Base-by-base conservation (phyloP, 1,140 invertebrate genomes). In the Sitophilus oryzae region DNA sequence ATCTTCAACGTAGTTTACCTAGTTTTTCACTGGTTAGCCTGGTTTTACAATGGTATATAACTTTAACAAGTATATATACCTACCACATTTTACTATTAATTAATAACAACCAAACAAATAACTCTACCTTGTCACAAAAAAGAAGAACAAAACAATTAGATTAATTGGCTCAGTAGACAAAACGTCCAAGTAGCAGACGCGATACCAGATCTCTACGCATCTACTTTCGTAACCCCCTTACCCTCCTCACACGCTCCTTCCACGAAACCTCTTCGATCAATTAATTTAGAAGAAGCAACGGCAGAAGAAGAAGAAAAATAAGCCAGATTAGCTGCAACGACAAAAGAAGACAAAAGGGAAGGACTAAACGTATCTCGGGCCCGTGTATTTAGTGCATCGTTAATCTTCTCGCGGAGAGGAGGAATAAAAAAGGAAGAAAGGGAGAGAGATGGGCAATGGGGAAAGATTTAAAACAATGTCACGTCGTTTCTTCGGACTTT, bases 101-200 rank as follows among this genome's bases (percentile, higher is more conserved):
- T n/a, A n/a, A n/a, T n/a, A n/a, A n/a, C n/a, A n/a, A n/a, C n/a
- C n/a, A n/a, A n/a, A n/a, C n/a, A n/a, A n/a, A n/a, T n/a, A n/a
- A n/a, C n/a, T n/a, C n/a, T n/a, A n/a, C n/a, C n/a, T n/a, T n/a
- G n/a, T n/a, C n/a, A n/a, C n/a, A n/a, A n/a, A n/a, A n/a, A n/a
- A 30, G 34, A 14, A 52, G 41, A 25, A 43, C 18, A 34, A 41
- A 38, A 51, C 37, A 23, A 25, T 51, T 51, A 40, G 14, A 51
- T 40, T 16, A 22, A 40, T 25, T 52, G 40, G 25, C 25, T 25
- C 3, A 30, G 43, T 14, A 36, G 9, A 47, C 18, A 47, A 36
- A 47, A 46, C 23, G n/a, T n/a, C 18, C 37, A 40, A 40, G 11
- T n/a, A 40, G 16, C 25, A 6, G 25, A 6, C 25, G 11, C 25